Conservation (phyloP, 2,113 vertebrate genomes). For the Brachyistius frenatus region DNA sequence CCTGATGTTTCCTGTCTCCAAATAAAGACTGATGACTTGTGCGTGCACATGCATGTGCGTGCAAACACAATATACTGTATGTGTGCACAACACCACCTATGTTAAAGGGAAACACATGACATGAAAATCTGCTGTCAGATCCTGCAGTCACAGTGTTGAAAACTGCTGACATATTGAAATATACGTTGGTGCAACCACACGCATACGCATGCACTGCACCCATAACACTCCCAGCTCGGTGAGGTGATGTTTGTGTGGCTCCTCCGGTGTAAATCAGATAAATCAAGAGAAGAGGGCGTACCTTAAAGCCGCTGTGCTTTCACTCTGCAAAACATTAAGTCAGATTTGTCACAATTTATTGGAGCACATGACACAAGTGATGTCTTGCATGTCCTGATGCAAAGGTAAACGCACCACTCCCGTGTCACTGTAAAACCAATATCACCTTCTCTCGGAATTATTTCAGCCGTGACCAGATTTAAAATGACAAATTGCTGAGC, state of each 20-base stretch:
- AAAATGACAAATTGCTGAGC: constrained; percentile 67
- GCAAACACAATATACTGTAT: background rate
- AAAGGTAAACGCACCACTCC: constrained; percentile 6
- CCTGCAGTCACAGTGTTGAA: too few species aligned
- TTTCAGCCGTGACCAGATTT: constrained; percentile 53
- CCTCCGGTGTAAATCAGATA: constrained; percentile 4
- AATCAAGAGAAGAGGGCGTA: constrained; percentile 10
- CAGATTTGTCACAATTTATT: constrained; percentile 38
- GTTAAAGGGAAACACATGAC: too few species aligned
- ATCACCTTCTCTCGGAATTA: constrained; percentile 25
- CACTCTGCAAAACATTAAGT: background rate
- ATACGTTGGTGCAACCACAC: background rate
- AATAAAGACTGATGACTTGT: constrained; percentile 59
- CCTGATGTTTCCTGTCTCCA: constrained; percentile 73
- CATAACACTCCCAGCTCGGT: constrained; percentile 5
- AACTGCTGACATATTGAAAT: constrained; percentile 9
- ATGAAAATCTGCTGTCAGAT: too few species aligned
- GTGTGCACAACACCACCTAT: background rate
- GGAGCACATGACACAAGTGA: constrained; percentile 1
- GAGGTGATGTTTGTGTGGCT: background rate
- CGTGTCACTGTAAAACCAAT: constrained; percentile 2
- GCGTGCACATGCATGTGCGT: constrained; percentile 13
- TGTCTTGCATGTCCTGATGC: background rate
- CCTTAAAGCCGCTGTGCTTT: background rate
- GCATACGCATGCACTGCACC: background rate